phyloP scores from a whole-genome alignment of 2,888 invertebrate genomes.

The Agonum fuliginosum region DNA sequence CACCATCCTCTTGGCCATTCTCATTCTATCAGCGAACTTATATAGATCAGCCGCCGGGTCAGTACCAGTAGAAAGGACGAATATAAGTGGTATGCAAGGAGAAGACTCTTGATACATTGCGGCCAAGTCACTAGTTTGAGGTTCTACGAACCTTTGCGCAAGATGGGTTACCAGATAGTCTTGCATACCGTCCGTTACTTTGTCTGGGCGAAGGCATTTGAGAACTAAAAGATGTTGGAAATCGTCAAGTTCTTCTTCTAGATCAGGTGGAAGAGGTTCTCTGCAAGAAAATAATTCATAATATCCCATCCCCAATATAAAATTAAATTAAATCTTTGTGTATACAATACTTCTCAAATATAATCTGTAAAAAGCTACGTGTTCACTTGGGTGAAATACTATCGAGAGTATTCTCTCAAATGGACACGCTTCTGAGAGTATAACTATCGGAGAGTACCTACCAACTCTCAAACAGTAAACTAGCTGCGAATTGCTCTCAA shows the following conservation, averaged over 20 bases:
- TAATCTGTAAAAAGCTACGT: too few relatives aligned
- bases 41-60: slow-evolving; percentile 89
- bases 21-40: slow-evolving; percentile 89
- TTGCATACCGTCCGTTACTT: slow-evolving; percentile 87
- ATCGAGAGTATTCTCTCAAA: too few relatives aligned
- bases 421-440: too few relatives aligned
- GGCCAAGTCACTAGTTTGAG: slow-evolving; percentile 88
- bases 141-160: slow-evolving; percentile 88
- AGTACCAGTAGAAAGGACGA: slow-evolving; percentile 92
- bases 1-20: slow-evolving; percentile 83
- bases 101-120: slow-evolving; percentile 89
- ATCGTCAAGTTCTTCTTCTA: slow-evolving; percentile 78
- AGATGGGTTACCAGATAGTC: slow-evolving; percentile 82
- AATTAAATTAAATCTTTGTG: too few relatives aligned
- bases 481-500: too few relatives aligned
- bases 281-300: too few relatives aligned
- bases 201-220: slow-evolving; percentile 89
- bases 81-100: slow-evolving; percentile 86
- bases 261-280: slow-evolving; percentile 79
- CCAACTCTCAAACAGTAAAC: too few relatives aligned
- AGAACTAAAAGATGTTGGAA: slow-evolving; percentile 88
- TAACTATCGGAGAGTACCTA: too few relatives aligned
- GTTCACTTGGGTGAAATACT: too few relatives aligned
- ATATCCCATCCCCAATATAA: too few relatives aligned
- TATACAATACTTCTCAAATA: too few relatives aligned